Base-by-base conservation (phyloP, 2,797 vertebrate genomes). In the Sus cebifrons region DNA sequence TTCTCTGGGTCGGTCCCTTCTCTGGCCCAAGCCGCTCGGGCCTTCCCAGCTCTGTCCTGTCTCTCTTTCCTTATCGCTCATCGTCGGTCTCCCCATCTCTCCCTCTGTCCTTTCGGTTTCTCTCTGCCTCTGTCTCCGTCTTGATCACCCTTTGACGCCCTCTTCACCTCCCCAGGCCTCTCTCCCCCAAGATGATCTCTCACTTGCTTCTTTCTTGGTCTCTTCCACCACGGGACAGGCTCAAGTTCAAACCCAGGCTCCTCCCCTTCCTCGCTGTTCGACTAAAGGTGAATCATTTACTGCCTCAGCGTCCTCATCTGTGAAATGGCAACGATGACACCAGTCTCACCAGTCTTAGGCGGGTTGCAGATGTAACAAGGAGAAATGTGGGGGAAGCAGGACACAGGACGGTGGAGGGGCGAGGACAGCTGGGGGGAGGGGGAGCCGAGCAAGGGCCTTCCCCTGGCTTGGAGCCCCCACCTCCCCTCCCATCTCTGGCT, bases 391-490 rank as follows among this genome's bases (percentile, higher is more conserved):
- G 52, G 49, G 36, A 49, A 40, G 87, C 27, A 36, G 52, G 62
- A 16, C 2, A 5, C n/a, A 13, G 1, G 44, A 14, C 4, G 4
- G 12, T 21, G 1, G 29, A 4, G 1, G 0, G 16, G 2, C 1
- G 20, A 2, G 3, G 13, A 23, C 73, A 5, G 4, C 23, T 9
- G 11, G 29, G 5, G 17, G n/a, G 32, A 9, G 23, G 18, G 65
- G 9, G 44, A 29, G 32, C 6, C 6, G 9, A 9, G 52, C 20
- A 13, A 23, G 18, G 27, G 11, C 1, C 40, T 27, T 14, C 65
- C 25, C 54, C 32, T 0, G 10, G 49, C n/a, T 25, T 27, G 5
- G 52, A 25, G 68, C 11, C 73, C 27, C 73, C 5, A 0, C 0
- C 27, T 2, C 27, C 54, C 11, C 3, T 13, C 20, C 10, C 32